A percentile compares a stretch with the other conserved stretches of the same genome.
Evolutionary conservation across 2,113 vertebrate genomes (phyloP).

Genomic region (Leucosticte australis): DNA sequence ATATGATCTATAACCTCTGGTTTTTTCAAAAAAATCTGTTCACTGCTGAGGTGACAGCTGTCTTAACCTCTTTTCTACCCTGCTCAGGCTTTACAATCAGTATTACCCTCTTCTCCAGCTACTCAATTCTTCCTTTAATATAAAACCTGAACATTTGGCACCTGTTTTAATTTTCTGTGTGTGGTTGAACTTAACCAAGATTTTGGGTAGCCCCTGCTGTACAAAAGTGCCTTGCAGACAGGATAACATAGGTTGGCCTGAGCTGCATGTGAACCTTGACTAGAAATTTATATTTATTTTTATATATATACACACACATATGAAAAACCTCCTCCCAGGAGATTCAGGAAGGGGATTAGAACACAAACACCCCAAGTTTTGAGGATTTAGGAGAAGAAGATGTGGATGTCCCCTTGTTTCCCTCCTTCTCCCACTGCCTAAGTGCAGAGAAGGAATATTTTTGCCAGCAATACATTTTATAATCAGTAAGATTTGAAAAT

Average conservation of each 20-base stretch:
- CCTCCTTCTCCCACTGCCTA: rapidly evolving
- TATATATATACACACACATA: rapidly evolving
- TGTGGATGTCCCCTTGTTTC: background rate
- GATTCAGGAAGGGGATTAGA: background rate
- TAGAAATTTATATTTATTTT: background rate
- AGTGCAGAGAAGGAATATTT: background rate
- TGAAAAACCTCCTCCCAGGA: background rate
- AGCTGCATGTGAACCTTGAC: too few species aligned
- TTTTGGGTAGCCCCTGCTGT: background rate
- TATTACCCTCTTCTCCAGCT: background rate
- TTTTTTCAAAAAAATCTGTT: background rate
- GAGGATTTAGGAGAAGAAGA: background rate
- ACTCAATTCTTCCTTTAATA: background rate
- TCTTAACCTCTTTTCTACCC: background rate
- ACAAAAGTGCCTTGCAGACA: background rate
- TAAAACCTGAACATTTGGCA: background rate
- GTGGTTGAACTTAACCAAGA: background rate
- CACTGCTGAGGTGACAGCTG: background rate
- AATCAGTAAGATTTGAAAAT: background rate
- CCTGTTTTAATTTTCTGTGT: background rate
- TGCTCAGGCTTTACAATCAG: background rate
- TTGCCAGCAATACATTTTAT: background rate
- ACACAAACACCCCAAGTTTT: rapidly evolving
- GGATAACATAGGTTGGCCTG: background rate
- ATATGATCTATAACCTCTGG: background rate